Percentiles rank a stretch among this genome's conserved stretches.
Evolutionary conservation across 2,797 vertebrate genomes (phyloP).

Genomic region (Spinus olivaceus): DNA sequence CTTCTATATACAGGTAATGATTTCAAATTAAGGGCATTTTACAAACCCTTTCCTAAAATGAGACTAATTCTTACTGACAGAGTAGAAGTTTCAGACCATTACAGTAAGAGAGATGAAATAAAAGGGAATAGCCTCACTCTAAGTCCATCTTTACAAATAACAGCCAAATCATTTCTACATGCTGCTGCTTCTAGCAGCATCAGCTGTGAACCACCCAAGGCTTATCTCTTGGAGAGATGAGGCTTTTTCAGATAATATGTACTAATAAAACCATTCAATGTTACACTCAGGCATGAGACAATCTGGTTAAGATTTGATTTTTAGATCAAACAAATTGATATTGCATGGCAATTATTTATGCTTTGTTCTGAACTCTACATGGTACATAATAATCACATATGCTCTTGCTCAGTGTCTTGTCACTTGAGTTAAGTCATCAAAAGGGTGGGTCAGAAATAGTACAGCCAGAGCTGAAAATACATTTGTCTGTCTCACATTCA

Average conservation of each 20-base stretch:
- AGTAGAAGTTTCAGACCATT: not conserved
- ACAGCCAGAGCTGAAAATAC: not conserved
- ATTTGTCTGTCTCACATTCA: slow-evolving; percentile 8
- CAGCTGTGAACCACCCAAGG: not conserved
- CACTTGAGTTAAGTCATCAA: slow-evolving; percentile 10
- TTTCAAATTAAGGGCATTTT: not conserved
- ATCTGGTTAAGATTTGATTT: not conserved
- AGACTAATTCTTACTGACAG: not conserved
- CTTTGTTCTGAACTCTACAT: slow-evolving; percentile 25
- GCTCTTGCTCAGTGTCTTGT: not conserved
- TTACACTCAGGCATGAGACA: not conserved
- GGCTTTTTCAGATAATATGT: not conserved
- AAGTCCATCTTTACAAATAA: not conserved
- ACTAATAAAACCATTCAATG: not conserved
- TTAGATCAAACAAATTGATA: slow-evolving; percentile 20
- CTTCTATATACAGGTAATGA: not conserved
- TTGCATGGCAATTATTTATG: not conserved
- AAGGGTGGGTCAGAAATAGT: not conserved
- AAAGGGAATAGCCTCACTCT: not conserved
- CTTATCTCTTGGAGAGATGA: not conserved
- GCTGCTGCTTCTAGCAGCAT: not conserved
- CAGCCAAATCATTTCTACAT: not conserved
- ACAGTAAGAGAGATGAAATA: not conserved
- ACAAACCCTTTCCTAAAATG: not conserved
- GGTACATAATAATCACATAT: slow-evolving; percentile 8